A percentile compares a stretch with the other conserved stretches of the same genome.
Evolutionary conservation across 1,140 invertebrate genomes (phyloP).

Genomic region (Gonioctena quinquepunctata): DNA sequence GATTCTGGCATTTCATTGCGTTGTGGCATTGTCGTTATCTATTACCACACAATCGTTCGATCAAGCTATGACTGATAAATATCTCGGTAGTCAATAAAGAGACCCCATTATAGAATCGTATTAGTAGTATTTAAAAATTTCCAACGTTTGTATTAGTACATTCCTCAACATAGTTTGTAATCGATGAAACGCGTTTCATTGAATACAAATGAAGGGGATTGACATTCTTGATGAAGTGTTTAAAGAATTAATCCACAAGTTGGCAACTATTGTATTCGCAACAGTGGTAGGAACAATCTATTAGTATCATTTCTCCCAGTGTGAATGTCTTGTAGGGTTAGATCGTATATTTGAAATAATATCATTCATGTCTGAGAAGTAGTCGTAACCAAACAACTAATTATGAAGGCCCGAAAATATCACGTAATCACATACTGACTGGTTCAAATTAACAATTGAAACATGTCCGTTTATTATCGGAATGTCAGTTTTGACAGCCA

Average conservation of each 20-base stretch:
- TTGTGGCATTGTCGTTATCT: not conserved
- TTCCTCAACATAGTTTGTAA: slow-evolving; percentile 2
- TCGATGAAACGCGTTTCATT: slow-evolving; percentile 8
- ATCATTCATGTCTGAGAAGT: no score
- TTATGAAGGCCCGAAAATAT: no score
- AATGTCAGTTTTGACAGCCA: no score
- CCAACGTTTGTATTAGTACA: not conserved
- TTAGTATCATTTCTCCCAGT: not conserved
- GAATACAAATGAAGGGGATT: slow-evolving; percentile 20
- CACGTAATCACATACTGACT: no score
- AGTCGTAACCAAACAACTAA: no score
- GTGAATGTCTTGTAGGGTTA: not conserved
- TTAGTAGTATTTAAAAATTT: not conserved
- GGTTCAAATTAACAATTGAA: no score
- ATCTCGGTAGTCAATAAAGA: not conserved
- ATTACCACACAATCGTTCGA: not conserved
- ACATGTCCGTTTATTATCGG: no score
- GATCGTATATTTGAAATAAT: no score
- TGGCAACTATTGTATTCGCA: slow-evolving; percentile 1
- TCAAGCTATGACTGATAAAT: not conserved
- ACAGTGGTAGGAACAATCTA: not conserved
- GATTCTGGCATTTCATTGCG: not conserved
- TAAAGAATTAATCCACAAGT: slow-evolving; percentile 9
- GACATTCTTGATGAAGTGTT: slow-evolving; percentile 17
- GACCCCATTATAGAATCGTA: not conserved